Base-by-base conservation (phyloP, 2,797 vertebrate species). In the Clarias platycephalus region DNA sequence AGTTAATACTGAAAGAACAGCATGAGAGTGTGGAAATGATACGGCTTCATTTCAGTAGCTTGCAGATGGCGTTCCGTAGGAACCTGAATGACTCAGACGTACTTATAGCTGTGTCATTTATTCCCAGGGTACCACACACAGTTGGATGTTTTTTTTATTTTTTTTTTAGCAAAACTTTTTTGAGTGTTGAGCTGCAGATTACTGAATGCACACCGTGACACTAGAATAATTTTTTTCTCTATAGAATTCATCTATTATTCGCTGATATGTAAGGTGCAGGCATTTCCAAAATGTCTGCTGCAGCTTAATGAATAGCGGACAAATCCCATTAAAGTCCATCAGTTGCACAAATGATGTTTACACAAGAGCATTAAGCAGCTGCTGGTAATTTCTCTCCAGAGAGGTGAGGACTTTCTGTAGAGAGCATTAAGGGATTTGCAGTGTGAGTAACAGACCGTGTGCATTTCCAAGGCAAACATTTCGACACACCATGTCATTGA, bases 271-370 rank as follows among this genome's bases (percentile, higher is more conserved):
- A 82, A 66, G 75, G 64, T 68, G 53, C 82, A 85, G 58, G 60
- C 6, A 57, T 74, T 83, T 34, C 84, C 77, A 40, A 77, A 76
- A 85, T 72, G 74, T 74, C 74, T 76, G 71, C 88, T 83, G 64
- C 62, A 62, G 80, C 68, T 88, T 88, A 89, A 88, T 86, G 68
- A 86, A 83, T 82, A 81, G 83, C 20, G 49, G 76, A 82, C 82
- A 84, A 86, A 86, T 80, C 84, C 60, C 83, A 76, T 88, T 88
- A 78, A 85, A 81, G 84, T 71, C 81, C 83, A 90, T 88, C 83
- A 88, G 71, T 83, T 84, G 83, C 83, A 83, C 80, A 89, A 87
- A 89, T 87, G 37, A 87, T 89, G 87, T 88, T 87, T 86, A 90
- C 78, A 83, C 72, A 83, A 81, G 85, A 80, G 80, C 31, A 81